Percentiles rank a stretch among this genome's conserved stretches.
These are phyloP conservation scores for Diarsia rubi DNA, from an alignment of 2,888 invertebrate genomes.

Conservation along the genomic window DNA sequence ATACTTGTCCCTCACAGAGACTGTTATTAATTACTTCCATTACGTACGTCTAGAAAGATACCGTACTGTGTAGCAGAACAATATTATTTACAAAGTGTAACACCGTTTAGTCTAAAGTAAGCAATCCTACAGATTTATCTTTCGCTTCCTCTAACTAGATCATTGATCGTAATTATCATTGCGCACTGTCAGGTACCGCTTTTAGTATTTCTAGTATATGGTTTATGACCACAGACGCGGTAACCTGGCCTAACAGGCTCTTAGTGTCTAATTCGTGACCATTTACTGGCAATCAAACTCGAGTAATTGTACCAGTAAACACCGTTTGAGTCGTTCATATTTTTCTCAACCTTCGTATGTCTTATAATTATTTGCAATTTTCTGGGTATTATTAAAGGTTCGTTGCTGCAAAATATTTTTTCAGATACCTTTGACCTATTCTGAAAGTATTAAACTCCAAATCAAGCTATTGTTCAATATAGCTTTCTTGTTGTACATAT, in stretches of 20 bases:
- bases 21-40: background rate
- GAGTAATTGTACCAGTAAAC: constrained; percentile 22
- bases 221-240: constrained; percentile 20
- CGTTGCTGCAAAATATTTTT: constrained; percentile 5
- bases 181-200: constrained; percentile 50
- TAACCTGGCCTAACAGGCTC: constrained; percentile 30
- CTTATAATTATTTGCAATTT: too few relatives aligned
- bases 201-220: constrained; percentile 43
- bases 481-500: background rate
- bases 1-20: too few relatives aligned
- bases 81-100: background rate
- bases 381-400: constrained; percentile 6
- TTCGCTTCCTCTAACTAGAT: constrained; percentile 32
- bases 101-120: constrained; percentile 14
- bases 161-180: constrained; percentile 50
- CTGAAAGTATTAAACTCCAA: background rate
- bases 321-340: constrained; percentile 10
- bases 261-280: constrained; percentile 26
- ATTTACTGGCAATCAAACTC: constrained; percentile 33
- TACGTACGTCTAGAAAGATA: constrained; percentile 7
- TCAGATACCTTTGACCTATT: constrained; percentile 15
- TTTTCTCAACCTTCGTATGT: too few relatives aligned
- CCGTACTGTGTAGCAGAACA: background rate
- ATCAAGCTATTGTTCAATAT: constrained; percentile 2
- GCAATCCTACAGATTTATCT: constrained; percentile 33